A percentile compares a stretch with the other conserved stretches of the same genome.
Evolutionary conservation across 1,140 invertebrate species (phyloP).

Genomic region (Lucilia sericata): DNA sequence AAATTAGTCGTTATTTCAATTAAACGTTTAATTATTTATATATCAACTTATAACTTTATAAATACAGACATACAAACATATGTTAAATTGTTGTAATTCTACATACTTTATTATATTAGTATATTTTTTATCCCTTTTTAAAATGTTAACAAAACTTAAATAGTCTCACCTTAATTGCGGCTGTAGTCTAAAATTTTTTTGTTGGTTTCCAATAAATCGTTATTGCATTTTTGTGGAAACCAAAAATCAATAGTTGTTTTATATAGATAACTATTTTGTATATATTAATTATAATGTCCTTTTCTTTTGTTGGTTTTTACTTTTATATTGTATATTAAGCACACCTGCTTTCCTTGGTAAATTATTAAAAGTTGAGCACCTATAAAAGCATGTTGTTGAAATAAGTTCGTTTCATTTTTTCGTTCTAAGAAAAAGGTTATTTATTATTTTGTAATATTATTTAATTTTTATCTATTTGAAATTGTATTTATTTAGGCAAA

Average conservation of each 20-base stretch:
- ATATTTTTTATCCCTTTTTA: background rate
- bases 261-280: background rate
- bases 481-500: background rate
- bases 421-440: background rate
- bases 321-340: background rate
- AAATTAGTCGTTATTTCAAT: background rate
- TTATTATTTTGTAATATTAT: background rate
- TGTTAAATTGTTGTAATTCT: constrained; percentile 12
- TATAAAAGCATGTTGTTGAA: background rate
- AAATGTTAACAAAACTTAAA: background rate
- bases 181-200: background rate
- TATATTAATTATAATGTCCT: background rate
- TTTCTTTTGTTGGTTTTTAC: background rate
- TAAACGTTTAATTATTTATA: no score
- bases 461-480: background rate
- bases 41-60: background rate
- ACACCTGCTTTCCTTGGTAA: constrained; percentile 19
- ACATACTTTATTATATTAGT: background rate
- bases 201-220: constrained; percentile 33
- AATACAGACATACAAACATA: background rate
- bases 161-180: constrained; percentile 23
- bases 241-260: background rate
- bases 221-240: constrained; percentile 37
- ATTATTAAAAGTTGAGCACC: background rate
- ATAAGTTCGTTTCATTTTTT: background rate